These are phyloP conservation scores for Burhinus bistriatus DNA, from an alignment of 2,113 vertebrate genomes.

Conservation along the genomic window DNA sequence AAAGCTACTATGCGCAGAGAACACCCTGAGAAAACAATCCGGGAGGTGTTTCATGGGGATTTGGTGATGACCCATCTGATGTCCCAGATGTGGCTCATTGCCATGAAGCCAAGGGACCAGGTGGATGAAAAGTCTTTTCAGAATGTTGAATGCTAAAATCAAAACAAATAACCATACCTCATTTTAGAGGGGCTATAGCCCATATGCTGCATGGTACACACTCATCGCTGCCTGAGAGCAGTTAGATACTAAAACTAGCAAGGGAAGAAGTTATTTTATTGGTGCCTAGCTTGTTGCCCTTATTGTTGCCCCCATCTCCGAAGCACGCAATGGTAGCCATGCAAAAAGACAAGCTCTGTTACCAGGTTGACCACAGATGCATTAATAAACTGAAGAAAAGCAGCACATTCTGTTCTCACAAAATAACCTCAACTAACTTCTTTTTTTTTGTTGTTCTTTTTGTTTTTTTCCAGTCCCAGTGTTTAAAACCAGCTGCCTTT, in stretches of 20 bases:
- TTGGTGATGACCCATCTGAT: background rate
- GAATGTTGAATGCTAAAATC: background rate
- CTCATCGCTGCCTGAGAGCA: background rate
- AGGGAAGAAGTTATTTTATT: background rate
- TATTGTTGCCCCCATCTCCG: background rate
- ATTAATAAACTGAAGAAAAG: background rate
- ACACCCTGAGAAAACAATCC: background rate
- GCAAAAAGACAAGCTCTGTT: background rate
- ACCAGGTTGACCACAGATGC: background rate
- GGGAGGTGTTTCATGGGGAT: background rate
- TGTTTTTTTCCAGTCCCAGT: background rate
- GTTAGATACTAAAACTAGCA: background rate
- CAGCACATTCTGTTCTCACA: background rate
- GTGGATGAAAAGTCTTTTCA: background rate
- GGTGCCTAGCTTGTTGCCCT: background rate
- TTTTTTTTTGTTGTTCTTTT: background rate
- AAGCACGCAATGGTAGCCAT: background rate
- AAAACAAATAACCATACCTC: background rate
- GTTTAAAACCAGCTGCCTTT: background rate
- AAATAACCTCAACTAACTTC: background rate
- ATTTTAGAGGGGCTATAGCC: background rate
- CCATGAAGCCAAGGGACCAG: background rate
- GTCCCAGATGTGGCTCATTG: background rate
- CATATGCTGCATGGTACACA: accelerated
- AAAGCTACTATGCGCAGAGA: background rate